These are phyloP conservation scores for Acrobasis suavella DNA, from an alignment of 2,888 invertebrate genomes.

Conservation along the genomic window DNA sequence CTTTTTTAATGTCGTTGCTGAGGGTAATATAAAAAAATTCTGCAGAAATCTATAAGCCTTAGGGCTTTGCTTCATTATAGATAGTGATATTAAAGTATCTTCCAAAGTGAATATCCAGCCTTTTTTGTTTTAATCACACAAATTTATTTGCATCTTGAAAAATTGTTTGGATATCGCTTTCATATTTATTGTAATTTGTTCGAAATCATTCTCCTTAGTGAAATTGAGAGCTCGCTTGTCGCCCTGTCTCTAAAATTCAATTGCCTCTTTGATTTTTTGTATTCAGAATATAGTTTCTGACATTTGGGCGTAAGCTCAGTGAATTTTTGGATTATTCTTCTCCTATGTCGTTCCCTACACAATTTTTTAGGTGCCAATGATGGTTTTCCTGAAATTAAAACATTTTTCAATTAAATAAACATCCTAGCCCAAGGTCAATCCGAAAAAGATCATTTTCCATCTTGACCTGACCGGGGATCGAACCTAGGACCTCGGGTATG, in stretches of 20 bases:
- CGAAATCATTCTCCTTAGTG: not conserved
- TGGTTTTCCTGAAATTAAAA: not conserved
- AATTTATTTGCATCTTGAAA: not conserved
- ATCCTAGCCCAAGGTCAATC: too few species aligned
- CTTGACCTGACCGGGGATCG: too few species aligned
- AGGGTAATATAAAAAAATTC: not conserved
- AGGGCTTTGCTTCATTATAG: not conserved
- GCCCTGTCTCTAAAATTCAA: not conserved
- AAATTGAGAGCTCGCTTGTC: not conserved
- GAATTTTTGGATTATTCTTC: not conserved
- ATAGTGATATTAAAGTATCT: not conserved
- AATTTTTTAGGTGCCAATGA: not conserved
- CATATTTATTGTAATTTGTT: not conserved
- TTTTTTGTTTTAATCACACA: not conserved
- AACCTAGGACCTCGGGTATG: too few species aligned
- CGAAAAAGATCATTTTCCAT: too few species aligned
- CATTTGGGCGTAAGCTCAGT: not conserved
- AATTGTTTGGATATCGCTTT: not conserved
- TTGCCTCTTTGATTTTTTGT: not conserved
- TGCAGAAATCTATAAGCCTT: not conserved
- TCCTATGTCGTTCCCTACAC: not conserved
- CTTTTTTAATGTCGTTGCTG: not conserved
- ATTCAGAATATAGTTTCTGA: not conserved
- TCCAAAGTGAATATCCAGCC: not conserved
- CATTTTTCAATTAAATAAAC: too few species aligned